phyloP scores from a whole-genome alignment of 2,888 invertebrate genomes.

The Apotomis turbidana region DNA sequence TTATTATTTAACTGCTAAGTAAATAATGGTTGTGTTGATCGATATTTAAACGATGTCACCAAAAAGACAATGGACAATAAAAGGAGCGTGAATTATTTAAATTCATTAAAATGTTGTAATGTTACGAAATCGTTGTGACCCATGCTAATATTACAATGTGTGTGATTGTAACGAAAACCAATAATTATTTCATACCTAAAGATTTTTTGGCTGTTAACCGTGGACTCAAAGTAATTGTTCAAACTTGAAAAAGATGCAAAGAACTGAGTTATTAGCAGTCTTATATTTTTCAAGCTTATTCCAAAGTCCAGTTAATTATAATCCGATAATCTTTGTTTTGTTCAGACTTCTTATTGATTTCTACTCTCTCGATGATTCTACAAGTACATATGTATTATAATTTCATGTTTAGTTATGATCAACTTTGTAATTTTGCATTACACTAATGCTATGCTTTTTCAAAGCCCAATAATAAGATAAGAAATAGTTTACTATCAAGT shows the following conservation, averaged over 20 bases:
- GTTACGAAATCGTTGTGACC: not conserved
- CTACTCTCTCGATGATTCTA: not conserved
- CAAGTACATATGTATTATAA: not conserved
- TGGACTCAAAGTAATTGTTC: too few relatives aligned
- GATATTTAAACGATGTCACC: slow-evolving; percentile 14
- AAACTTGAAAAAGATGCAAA: too few relatives aligned
- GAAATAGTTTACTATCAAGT: not conserved
- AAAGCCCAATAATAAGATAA: slow-evolving; percentile 1
- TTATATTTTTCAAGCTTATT: too few relatives aligned
- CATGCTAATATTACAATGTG: not conserved
- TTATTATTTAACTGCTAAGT: slow-evolving; percentile 32
- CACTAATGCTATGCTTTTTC: not conserved
- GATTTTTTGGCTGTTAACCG: too few relatives aligned
- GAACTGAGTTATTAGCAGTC: too few relatives aligned
- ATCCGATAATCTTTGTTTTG: not conserved
- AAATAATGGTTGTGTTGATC: slow-evolving; percentile 39
- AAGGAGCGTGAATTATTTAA: not conserved
- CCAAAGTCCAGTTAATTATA: not conserved
- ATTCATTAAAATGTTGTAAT: not conserved
- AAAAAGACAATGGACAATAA: not conserved
- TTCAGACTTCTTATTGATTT: not conserved
- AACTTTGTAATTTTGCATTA: not conserved
- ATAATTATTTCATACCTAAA: too few relatives aligned
- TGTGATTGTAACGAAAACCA: too few relatives aligned
- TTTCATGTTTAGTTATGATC: not conserved